Base-by-base conservation (phyloP, 1,140 invertebrate genomes). In the Trachymyrmex septentrionalis region DNA sequence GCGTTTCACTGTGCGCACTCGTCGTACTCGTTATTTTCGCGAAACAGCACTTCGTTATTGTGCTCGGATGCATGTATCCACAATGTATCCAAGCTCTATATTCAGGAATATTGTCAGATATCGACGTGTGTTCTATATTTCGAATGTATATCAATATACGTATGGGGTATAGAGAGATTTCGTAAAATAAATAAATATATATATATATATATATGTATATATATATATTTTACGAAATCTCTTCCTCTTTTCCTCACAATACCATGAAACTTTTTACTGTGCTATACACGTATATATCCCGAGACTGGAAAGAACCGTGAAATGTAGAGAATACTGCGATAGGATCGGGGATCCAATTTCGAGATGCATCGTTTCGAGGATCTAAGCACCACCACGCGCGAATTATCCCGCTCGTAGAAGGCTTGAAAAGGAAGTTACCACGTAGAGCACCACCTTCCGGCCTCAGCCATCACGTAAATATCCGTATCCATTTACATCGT, bases 401-500 rank as follows among this genome's bases (percentile, higher is more conserved):
- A 84, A 75, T 84, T 75, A 84, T 63, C 69, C 10, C 19, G 38
- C 55, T 82, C 55, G 80, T 82, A 30, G 38, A 59, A 34, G 67
- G 24, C 34, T 82, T 61, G 55, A 50, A 73, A 82, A 82, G 80
- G 80, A 82, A 82, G 80, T 30, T 59, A 21, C 80, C 24, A 6
- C 69, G 53, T 7, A 63, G 38, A 19, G 24, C 38, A 61, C 53
- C 71, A 61, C 9, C 69, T 84, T 84, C 80, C 80, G 80, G 55
- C 38, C 67, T 57, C 55, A 14, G 67, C 67, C 69, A 73, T 61
- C 53, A 50, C 69, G 80, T 84, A 84, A 84, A 84, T 84, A 84
- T 84, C 80, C 80, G 80, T 82, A 82, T 82, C 80, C 67, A 82
- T 82, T 82, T 82, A 82, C 80, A 82, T 82, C 80, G 80, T 82